Conservation (phyloP, 2,888 invertebrate species). For the Taphrorychus bicolor region DNA sequence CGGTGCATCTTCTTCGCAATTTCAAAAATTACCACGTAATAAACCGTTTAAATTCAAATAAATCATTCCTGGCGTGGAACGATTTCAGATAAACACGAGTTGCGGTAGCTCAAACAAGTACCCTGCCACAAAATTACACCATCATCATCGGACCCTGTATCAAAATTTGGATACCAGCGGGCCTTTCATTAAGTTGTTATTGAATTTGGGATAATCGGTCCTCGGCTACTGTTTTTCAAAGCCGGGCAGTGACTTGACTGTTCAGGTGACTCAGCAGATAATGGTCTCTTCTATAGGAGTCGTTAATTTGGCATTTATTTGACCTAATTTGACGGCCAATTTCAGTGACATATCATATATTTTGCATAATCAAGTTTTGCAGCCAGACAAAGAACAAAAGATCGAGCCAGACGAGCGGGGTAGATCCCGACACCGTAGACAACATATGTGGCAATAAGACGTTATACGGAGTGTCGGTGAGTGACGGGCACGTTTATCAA, state of each 20-base stretch:
- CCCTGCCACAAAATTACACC: constrained; percentile 44
- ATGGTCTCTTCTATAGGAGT: constrained; percentile 15
- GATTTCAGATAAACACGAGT: constrained; percentile 41
- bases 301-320: constrained; percentile 34
- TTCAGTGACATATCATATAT: background rate
- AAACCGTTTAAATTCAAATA: constrained; percentile 47
- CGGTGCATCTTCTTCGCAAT: constrained; percentile 22
- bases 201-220: constrained; percentile 46
- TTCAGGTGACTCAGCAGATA: constrained; percentile 24
- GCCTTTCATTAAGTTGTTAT: constrained; percentile 51
- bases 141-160: constrained; percentile 47
- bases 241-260: background rate
- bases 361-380: constrained; percentile 10
- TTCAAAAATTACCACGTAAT: constrained; percentile 33
- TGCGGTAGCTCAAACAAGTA: constrained; percentile 36
- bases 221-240: constrained; percentile 50
- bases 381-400: background rate
- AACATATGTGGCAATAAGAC: constrained; percentile 53
- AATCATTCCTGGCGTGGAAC: constrained; percentile 44
- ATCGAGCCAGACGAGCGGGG: background rate
- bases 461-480: constrained; percentile 47
- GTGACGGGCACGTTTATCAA: constrained; percentile 53
- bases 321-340: constrained; percentile 31
- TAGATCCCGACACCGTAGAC: background rate
- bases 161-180: constrained; percentile 44